Conservation (phyloP, 92 coral and sea anemone genomes). For the Porites evermanni region DNA sequence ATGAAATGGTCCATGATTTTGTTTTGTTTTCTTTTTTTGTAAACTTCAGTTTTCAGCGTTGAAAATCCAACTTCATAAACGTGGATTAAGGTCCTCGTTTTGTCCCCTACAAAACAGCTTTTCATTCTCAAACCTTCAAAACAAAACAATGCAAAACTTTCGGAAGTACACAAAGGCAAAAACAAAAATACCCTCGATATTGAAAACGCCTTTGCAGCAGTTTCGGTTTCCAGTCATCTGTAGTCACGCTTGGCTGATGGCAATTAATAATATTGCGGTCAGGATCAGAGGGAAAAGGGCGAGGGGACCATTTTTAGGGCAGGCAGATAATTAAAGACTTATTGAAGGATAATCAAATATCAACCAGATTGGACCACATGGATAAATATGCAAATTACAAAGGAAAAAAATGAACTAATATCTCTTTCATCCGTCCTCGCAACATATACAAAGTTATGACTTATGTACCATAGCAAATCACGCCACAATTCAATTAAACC, state of each 20-base stretch:
- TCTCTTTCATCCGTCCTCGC: background rate
- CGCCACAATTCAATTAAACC: background rate
- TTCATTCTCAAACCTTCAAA: background rate
- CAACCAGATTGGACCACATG: background rate
- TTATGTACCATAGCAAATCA: background rate
- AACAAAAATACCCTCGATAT: background rate
- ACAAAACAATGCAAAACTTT: background rate
- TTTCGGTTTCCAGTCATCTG: constrained; percentile 8
- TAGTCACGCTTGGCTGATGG: constrained; percentile 7
- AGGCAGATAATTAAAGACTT: background rate
- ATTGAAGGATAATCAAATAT: background rate
- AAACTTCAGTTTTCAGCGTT: background rate
- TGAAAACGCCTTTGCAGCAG: background rate
- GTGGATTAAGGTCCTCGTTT: background rate
- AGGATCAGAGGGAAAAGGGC: too few relatives aligned
- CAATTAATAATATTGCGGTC: constrained; percentile 39
- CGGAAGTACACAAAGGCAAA: background rate
- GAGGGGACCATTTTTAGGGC: background rate
- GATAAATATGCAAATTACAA: background rate
- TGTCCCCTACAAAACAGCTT: background rate
- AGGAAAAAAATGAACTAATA: background rate
- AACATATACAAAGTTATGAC: background rate
- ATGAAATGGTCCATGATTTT: constrained; percentile 11
- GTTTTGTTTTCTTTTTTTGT: too few relatives aligned
- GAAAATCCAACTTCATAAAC: background rate